These are phyloP conservation scores for Uloborus diversus DNA, from an alignment of 1,140 invertebrate species.

Conservation along the genomic window DNA sequence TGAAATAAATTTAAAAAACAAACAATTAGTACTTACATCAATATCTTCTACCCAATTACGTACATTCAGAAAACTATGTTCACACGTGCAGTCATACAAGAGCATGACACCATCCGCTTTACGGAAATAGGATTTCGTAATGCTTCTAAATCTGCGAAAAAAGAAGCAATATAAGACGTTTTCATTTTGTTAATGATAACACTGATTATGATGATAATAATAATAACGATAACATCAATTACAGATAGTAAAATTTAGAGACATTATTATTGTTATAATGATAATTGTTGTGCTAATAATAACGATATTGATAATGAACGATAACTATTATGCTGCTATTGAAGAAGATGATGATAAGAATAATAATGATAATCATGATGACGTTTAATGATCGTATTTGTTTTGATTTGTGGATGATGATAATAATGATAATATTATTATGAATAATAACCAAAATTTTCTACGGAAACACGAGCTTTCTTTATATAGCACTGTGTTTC, in stretches of 20 bases:
- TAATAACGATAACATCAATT: background rate
- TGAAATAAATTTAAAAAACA: too few species aligned
- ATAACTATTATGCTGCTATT: too few species aligned
- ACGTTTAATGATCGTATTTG: too few species aligned
- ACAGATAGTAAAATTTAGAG: background rate
- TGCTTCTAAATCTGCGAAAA: constrained; percentile 71
- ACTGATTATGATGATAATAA: background rate
- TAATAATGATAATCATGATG: too few species aligned
- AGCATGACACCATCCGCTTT: constrained; percentile 76
- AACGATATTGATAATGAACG: background rate
- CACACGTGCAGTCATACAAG: constrained; percentile 76
- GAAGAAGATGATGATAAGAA: too few species aligned
- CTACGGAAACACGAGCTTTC: too few species aligned
- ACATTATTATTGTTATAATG: background rate
- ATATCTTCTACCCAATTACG: constrained; percentile 74
- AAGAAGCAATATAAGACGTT: background rate
- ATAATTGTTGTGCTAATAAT: background rate
- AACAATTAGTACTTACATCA: constrained; percentile 67
- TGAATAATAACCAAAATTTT: too few species aligned
- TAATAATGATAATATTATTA: too few species aligned
- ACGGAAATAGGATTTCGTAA: constrained; percentile 77
- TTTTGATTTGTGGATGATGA: too few species aligned
- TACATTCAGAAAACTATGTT: constrained; percentile 73
- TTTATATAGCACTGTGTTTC: too few species aligned
- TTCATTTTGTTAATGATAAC: background rate